Evolutionary conservation across 53 echinoderm and acorn worm species (phyloP).

Genomic region (Crossaster papposus): DNA sequence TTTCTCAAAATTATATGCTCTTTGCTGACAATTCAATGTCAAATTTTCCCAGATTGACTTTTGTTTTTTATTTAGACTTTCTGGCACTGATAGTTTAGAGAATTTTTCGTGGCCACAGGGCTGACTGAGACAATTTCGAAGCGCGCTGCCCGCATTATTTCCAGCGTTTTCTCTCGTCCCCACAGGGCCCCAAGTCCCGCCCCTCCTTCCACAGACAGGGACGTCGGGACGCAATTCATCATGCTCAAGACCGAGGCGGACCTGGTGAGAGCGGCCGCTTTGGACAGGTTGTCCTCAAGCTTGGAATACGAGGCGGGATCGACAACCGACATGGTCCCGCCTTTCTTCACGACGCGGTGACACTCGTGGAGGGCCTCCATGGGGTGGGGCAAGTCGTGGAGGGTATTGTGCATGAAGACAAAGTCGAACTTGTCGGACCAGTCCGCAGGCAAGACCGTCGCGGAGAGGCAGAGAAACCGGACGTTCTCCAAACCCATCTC

Average conservation of each 20-base stretch:
- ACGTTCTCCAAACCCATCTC: constrained; percentile 55
- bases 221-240: constrained; percentile 78
- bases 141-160: constrained; percentile 65
- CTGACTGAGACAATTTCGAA: constrained; percentile 63
- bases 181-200: constrained; percentile 79
- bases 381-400: constrained; percentile 76
- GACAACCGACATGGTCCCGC: constrained; percentile 65
- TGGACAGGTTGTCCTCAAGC: constrained; percentile 58
- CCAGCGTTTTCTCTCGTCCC: constrained; percentile 76
- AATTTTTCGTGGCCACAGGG: not conserved
- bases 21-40: not conserved
- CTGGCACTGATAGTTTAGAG: constrained; percentile 42
- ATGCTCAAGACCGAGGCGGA: constrained; percentile 60
- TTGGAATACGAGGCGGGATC: constrained; percentile 62
- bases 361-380: constrained; percentile 57
- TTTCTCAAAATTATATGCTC: too few species aligned
- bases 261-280: not conserved
- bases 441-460: constrained; percentile 49
- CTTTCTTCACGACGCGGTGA: constrained; percentile 61
- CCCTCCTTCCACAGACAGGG: constrained; percentile 60
- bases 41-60: too few species aligned
- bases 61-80: not conserved
- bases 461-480: constrained; percentile 58
- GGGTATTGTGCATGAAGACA: constrained; percentile 68
- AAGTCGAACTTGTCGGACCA: constrained; percentile 75